Evolutionary conservation across 2,797 vertebrate genomes (phyloP), one percentile per base, ranked within the genome.

Genomic region (Semaprochilodus insignis): DNA sequence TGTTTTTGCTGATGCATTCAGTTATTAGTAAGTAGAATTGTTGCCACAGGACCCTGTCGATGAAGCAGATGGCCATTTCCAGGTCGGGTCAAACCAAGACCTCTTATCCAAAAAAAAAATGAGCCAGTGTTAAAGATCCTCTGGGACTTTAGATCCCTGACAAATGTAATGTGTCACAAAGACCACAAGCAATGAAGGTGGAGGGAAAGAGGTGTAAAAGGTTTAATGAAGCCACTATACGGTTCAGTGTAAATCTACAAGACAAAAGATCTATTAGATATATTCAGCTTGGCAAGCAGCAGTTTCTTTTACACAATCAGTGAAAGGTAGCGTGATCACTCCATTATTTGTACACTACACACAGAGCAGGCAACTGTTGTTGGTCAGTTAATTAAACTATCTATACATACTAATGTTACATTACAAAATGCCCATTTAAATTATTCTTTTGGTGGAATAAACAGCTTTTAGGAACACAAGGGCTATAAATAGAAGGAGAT

Each of bases 41-140:
- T 71, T 70, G 69, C 25, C 27, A 60, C 54, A 62, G 40, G 65
- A 77, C 57, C 36, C 31, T 78, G 34, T 83, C 34, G 51, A 66
- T 78, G 40, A 78, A 74, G 76, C 34, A 8, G 52, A 67, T 48
- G 34, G 34, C 69, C 31, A 67, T 74, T 78, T 78, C 76, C 70
- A 31, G 76, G 54, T 78, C 81, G 31, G 48, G n/a, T 78, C n/a
- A 72, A 63, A 21, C n/a, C 25, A 57, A 60, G 54, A 51, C 52
- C 27, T 59, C 13, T n/a, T 57, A n/a, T 40, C 31, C 31, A 36
- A 59, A 55, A 55, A 72, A 44, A 44, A n/a, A 25, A 71, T 23
- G 7, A 31, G 25, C 36, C 27, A 31, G 11, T 36, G 52, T 15
- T 74, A 59, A n/a, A 21, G 23, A 59, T 36, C 52, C 72, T 55